These are phyloP conservation scores for Camelus dromedarius DNA, from an alignment of 2,113 vertebrate genomes.

Conservation along the genomic window DNA sequence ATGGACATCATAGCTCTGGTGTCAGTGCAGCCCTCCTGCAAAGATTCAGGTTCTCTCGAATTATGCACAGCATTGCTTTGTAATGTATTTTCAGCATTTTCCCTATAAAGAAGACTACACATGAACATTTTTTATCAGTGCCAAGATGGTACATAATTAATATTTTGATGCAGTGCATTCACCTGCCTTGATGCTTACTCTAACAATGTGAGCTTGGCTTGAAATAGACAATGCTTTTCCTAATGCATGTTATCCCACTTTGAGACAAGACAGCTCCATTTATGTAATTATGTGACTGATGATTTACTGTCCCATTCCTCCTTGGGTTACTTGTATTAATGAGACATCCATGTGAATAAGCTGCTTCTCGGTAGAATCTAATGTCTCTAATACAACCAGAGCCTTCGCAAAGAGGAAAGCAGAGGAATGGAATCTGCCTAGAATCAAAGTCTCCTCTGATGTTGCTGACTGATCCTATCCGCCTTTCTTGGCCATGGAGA, in stretches of 20 bases:
- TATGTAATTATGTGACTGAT: constrained; percentile 77
- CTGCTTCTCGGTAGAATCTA: neutral
- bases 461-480: neutral
- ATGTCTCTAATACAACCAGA: neutral
- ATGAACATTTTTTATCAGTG: constrained; percentile 62
- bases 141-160: constrained; percentile 83
- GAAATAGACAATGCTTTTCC: constrained; percentile 79
- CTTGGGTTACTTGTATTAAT: constrained; percentile 66
- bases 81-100: constrained; percentile 71
- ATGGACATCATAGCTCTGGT: constrained; percentile 35
- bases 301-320: constrained; percentile 73
- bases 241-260: constrained; percentile 76
- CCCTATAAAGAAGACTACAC: constrained; percentile 60
- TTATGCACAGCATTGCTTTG: constrained; percentile 73
- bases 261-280: constrained; percentile 78
- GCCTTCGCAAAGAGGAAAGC: neutral
- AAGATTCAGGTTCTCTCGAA: constrained; percentile 55
- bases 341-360: constrained; percentile 76
- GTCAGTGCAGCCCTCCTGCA: neutral
- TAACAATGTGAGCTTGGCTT: constrained; percentile 76
- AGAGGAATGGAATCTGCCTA: too few relatives aligned
- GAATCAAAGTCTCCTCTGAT: constrained; percentile 54
- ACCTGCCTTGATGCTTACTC: constrained; percentile 81
- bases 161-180: constrained; percentile 76
- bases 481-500: neutral